Conservation (phyloP, 2,113 vertebrate genomes). For the Thomomys bottae region DNA sequence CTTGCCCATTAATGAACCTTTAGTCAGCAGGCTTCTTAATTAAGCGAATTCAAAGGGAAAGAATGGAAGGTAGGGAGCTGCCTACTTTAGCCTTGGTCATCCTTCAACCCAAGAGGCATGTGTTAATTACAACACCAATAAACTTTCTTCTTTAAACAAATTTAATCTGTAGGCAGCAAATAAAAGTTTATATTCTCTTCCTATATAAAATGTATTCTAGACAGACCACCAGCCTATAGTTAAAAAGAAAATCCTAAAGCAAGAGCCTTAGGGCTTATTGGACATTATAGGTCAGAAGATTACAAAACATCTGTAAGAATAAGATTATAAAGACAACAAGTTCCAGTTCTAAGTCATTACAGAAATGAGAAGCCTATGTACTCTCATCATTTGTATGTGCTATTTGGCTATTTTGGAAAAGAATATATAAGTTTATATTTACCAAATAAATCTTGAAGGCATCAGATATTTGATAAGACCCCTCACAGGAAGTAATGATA, state of each 20-base stretch:
- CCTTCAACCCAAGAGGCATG: not conserved
- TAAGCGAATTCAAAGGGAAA: slow-evolving; percentile 45
- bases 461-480: not conserved
- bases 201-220: slow-evolving; percentile 66
- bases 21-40: slow-evolving; percentile 46
- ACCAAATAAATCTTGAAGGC: not conserved
- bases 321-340: not conserved
- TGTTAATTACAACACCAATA: slow-evolving; percentile 65
- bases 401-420: not conserved
- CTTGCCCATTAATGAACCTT: slow-evolving; percentile 10
- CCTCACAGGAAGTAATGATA: not conserved
- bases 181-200: slow-evolving; percentile 78
- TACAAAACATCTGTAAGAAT: slow-evolving; percentile 53
- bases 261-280: slow-evolving; percentile 44
- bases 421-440: not conserved
- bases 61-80: not conserved
- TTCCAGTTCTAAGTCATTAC: not conserved
- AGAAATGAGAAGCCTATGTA: not conserved
- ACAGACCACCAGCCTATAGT: slow-evolving; percentile 71
- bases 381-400: not conserved
- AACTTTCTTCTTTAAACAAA: slow-evolving; percentile 73
- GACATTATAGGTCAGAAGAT: slow-evolving; percentile 52
- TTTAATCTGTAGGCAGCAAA: slow-evolving; percentile 75
- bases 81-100: not conserved
- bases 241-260: not conserved